Evolutionary conservation across 2,113 vertebrate genomes (phyloP).

Genomic region (rabbit (Oryctolagus cuniculus)): DNA sequence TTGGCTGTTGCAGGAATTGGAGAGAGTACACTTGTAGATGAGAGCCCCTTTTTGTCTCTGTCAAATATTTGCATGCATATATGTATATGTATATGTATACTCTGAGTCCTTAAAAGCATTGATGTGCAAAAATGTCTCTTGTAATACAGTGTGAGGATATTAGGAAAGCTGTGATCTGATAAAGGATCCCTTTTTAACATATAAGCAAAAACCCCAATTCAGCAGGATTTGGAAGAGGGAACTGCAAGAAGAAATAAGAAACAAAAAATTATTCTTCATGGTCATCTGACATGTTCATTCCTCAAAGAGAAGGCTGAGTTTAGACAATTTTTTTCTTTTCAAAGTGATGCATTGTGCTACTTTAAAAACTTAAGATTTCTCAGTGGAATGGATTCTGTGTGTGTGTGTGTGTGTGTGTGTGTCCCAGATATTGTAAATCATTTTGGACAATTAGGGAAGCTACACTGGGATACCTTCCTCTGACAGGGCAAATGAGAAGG

Average conservation of each 20-base stretch:
- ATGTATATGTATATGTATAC: no score
- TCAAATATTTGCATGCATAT: no score
- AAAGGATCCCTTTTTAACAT: neutral
- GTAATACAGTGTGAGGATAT: neutral
- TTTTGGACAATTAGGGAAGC: neutral
- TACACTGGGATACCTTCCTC: neutral
- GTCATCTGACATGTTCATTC: neutral
- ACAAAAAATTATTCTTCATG: neutral
- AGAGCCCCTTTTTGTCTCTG: no score
- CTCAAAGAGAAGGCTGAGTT: neutral
- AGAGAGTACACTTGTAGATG: no score
- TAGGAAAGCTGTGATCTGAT: neutral
- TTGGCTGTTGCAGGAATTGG: no score
- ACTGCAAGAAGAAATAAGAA: neutral
- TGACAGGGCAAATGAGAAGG: neutral
- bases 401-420: neutral
- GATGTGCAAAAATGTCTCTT: neutral
- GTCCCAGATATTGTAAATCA: neutral
- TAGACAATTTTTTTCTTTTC: neutral
- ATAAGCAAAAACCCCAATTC: neutral
- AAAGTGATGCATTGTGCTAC: neutral
- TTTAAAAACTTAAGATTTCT: neutral
- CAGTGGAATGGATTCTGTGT: accelerated
- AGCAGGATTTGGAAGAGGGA: accelerated
- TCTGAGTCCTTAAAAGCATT: neutral